Evolutionary conservation across 2,113 vertebrate species (phyloP).

Genomic region (Brachionichthys hirsutus): DNA sequence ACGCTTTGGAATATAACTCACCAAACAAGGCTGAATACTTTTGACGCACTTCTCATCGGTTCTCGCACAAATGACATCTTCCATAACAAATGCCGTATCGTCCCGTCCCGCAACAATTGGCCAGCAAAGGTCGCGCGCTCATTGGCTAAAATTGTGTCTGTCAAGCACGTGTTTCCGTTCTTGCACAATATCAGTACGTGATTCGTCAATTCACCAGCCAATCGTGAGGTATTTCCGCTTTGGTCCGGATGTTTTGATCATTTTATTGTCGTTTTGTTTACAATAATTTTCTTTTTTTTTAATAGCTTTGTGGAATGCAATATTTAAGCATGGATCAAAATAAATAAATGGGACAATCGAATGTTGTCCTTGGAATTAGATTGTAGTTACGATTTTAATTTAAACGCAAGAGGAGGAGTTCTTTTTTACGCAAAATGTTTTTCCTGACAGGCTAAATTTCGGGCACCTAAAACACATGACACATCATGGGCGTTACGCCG

Average conservation of each 20-base stretch:
- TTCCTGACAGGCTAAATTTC: conserved; percentile 11
- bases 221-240: rapidly evolving
- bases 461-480: rapidly evolving
- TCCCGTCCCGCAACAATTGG: not conserved
- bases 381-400: not conserved
- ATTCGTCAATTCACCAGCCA: conserved; percentile 30
- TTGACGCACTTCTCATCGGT: conserved; percentile 58
- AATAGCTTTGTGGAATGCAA: no score
- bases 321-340: no score
- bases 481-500: conserved; percentile 8
- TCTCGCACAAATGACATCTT: conserved; percentile 65
- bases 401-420: not conserved
- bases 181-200: not conserved
- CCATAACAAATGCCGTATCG: conserved; percentile 42
- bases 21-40: conserved; percentile 56
- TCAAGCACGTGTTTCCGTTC: not conserved
- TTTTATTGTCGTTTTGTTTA: no score
- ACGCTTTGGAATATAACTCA: conserved; percentile 17
- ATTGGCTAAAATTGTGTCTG: conserved; percentile 47
- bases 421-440: rapidly evolving
- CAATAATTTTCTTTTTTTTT: not conserved
- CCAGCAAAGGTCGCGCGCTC: rapidly evolving
- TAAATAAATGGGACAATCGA: not conserved
- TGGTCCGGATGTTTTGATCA: not conserved
- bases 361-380: not conserved